Conservation (phyloP, 2,113 vertebrate species). For the Brachyhypopomus gauderio region DNA sequence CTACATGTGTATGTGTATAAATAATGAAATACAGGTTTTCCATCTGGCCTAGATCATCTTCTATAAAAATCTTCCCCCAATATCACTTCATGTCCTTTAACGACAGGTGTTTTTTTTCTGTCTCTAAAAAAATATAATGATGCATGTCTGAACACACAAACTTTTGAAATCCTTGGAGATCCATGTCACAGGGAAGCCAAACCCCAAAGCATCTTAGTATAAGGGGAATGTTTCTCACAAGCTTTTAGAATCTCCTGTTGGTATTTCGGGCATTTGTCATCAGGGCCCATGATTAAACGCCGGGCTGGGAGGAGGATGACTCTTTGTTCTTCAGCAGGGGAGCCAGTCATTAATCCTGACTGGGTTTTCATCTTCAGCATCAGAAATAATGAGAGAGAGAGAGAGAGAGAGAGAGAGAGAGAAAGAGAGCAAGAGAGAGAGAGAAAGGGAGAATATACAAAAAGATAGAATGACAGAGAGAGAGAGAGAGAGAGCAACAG, state of each 20-base stretch:
- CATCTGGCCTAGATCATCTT: too few species aligned
- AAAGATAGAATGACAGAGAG: too few species aligned
- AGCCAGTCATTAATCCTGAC: conserved; percentile 11
- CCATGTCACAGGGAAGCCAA: too few species aligned
- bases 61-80: not conserved
- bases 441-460: too few species aligned
- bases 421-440: too few species aligned
- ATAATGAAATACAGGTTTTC: too few species aligned
- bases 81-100: not conserved
- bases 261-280: conserved; percentile 17
- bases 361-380: conserved; percentile 8
- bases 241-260: not conserved
- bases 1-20: too few species aligned
- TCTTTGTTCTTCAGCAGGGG: not conserved
- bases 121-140: too few species aligned
- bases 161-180: too few species aligned
- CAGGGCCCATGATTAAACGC: conserved; percentile 30
- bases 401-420: not conserved
- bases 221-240: not conserved
- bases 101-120: not conserved
- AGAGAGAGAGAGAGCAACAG: too few species aligned
- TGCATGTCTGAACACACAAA: too few species aligned
- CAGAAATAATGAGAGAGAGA: conserved; percentile 12
- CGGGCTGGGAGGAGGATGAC: not conserved
- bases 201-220: too few species aligned